Conservation (phyloP, 2,888 invertebrate genomes). For the Pachymerium ferrugineum region DNA sequence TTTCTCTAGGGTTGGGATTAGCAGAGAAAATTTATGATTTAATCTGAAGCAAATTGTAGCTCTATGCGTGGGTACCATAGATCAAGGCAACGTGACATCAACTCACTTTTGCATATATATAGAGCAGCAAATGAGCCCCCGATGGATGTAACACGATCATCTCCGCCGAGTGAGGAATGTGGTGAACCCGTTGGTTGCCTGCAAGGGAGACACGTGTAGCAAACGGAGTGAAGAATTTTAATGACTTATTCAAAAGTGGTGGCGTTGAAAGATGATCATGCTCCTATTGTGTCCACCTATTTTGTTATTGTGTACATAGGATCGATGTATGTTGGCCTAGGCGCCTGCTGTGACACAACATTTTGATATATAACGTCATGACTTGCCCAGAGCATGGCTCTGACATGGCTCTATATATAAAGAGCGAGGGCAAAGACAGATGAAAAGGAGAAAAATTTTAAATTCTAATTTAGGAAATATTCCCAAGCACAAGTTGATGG, state of each 20-base stretch:
- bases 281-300: conserved; percentile 17
- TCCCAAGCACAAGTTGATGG: too few species aligned
- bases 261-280: conserved; percentile 16
- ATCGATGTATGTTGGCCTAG: background rate
- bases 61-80: background rate
- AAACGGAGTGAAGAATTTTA: conserved; percentile 18
- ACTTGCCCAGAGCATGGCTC: conserved; percentile 13
- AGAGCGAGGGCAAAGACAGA: background rate
- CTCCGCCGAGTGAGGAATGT: conserved; percentile 5
- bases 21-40: conserved; percentile 8
- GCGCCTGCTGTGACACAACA: conserved; percentile 6
- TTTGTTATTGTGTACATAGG: background rate
- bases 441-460: background rate
- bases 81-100: conserved; percentile 22
- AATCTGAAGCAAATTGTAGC: conserved; percentile 24
- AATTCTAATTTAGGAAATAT: conserved; percentile 12
- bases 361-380: conserved; percentile 23
- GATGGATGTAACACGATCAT: conserved; percentile 27
- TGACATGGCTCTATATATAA: background rate
- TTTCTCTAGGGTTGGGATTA: background rate
- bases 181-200: conserved; percentile 24
- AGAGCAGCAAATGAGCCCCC: conserved; percentile 20
- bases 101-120: conserved; percentile 27
- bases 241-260: conserved; percentile 20
- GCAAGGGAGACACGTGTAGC: background rate